Evolutionary conservation across 2,797 vertebrate species (phyloP).

Genomic region (Mionectes olivaceus): DNA sequence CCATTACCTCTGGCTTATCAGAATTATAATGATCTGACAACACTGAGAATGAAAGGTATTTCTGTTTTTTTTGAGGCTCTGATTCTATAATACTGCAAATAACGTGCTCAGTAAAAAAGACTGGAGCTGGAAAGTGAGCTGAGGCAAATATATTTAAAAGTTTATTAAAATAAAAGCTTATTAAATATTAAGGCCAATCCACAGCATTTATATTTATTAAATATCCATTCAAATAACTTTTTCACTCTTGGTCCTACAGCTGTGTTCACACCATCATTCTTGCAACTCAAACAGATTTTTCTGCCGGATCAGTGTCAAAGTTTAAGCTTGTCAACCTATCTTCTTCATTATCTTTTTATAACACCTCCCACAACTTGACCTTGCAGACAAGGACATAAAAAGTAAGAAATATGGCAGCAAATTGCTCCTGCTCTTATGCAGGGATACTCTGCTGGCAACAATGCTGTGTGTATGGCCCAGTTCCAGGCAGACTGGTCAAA

Average conservation of each 20-base stretch:
- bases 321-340: neutral
- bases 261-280: neutral
- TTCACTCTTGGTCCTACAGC: neutral
- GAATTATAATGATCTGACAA: neutral
- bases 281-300: neutral
- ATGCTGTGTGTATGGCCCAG: rapidly evolving
- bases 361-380: neutral
- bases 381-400: neutral
- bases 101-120: neutral
- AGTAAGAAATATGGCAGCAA: neutral
- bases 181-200: neutral
- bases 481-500: neutral
- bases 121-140: neutral
- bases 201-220: neutral
- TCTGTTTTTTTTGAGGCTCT: neutral
- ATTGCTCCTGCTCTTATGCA: neutral
- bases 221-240: neutral
- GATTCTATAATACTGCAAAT: neutral
- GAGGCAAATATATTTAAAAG: neutral
- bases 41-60: neutral
- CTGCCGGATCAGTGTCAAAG: neutral
- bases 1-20: neutral
- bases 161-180: neutral
- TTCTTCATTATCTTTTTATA: neutral
- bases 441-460: neutral